Conservation (phyloP, 2,888 invertebrate genomes). For the Drosophila nr. perissopoda region DNA sequence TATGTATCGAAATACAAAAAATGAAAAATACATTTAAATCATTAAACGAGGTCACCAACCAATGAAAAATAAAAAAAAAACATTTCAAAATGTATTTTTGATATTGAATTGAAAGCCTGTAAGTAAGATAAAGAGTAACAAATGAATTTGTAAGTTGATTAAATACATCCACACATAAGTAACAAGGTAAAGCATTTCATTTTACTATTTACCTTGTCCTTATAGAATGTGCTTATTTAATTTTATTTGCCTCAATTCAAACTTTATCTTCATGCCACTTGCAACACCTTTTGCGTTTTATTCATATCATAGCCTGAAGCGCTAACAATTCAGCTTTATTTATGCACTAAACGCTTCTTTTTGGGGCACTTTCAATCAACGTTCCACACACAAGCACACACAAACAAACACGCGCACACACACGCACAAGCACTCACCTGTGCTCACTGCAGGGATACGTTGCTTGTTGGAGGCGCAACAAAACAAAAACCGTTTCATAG, state of each 20-base stretch:
- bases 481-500: conserved; percentile 55
- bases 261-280: background rate
- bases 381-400: conserved; percentile 13
- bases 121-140: background rate
- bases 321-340: conserved; percentile 36
- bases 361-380: conserved; percentile 54
- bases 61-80: background rate
- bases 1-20: background rate
- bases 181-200: background rate
- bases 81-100: background rate
- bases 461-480: conserved; percentile 16
- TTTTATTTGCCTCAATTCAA: background rate
- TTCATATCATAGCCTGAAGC: conserved; percentile 30
- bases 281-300: conserved; percentile 28
- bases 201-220: background rate
- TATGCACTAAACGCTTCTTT: conserved; percentile 42
- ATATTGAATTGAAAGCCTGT: background rate
- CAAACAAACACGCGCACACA: conserved; percentile 5
- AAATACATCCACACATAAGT: background rate
- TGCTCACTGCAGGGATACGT: conserved; percentile 23
- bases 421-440: conserved; percentile 2
- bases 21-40: no score
- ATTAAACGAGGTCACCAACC: no score
- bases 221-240: background rate
- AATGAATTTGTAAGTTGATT: background rate